Conservation (phyloP, 23 tunicate species). For the Halocynthia roretzi region DNA sequence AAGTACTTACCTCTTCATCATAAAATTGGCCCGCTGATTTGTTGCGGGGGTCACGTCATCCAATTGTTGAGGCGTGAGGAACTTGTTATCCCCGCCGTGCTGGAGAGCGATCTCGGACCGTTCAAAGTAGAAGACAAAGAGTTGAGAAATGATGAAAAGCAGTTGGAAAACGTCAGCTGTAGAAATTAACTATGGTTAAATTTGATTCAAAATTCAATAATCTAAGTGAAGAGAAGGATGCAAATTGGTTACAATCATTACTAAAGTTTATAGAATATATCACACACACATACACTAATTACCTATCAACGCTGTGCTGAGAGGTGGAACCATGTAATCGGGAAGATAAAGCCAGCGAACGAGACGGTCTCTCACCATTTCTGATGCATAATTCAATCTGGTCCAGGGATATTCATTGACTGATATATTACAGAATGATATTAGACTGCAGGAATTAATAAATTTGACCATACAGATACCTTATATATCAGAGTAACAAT, state of each 20-base stretch:
- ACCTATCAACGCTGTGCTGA: constrained; percentile 43
- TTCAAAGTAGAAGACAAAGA: constrained; percentile 61
- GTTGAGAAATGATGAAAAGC: constrained; percentile 60
- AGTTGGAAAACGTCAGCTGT: constrained; percentile 89
- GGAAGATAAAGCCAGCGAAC: constrained; percentile 74
- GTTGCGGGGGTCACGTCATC: constrained; percentile 44
- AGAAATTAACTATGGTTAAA: background rate
- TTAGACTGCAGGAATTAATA: background rate
- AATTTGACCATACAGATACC: background rate
- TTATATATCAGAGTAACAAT: background rate
- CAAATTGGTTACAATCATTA: too few species aligned
- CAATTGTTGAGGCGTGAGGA: constrained; percentile 49
- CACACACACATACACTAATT: background rate
- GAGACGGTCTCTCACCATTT: constrained; percentile 43
- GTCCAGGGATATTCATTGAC: constrained; percentile 31
- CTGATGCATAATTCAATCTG: background rate
- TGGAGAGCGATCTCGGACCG: background rate
- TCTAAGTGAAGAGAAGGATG: too few species aligned
- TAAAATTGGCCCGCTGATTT: constrained; percentile 77
- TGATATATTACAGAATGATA: background rate
- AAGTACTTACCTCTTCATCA: constrained; percentile 34
- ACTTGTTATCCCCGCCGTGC: constrained; percentile 70
- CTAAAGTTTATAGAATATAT: background rate
- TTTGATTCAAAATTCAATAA: too few species aligned
- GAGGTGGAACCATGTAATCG: constrained; percentile 37